Percentiles rank a stretch among this genome's conserved stretches.
Evolutionary conservation across 53 echinoderm and acorn worm species (phyloP).

Genomic region (Luidia sarsii): DNA sequence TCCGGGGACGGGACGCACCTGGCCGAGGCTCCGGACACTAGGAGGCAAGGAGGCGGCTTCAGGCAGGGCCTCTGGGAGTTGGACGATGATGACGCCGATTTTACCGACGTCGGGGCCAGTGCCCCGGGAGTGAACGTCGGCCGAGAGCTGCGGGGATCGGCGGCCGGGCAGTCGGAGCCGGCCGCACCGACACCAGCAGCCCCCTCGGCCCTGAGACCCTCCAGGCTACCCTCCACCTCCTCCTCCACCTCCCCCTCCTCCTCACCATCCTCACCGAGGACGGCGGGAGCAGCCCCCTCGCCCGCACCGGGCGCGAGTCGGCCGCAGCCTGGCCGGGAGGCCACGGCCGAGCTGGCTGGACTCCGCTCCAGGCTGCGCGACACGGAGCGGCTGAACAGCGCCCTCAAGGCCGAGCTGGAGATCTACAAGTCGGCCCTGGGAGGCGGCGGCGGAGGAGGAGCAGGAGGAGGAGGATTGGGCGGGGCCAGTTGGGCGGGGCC

Average conservation of each 20-base stretch:
- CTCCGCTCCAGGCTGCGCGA: slow-evolving; percentile 67
- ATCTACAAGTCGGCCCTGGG: slow-evolving; percentile 65
- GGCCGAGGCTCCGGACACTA: slow-evolving; percentile 1
- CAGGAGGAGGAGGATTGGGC: no score
- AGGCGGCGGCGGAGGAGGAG: not conserved
- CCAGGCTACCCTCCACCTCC: not conserved
- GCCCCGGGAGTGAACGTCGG: not conserved
- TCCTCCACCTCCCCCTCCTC: slow-evolving; percentile 14
- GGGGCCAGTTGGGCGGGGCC: slow-evolving; percentile 77
- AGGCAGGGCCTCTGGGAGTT: slow-evolving; percentile 31
- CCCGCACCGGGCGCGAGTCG: no score
- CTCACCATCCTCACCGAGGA: no score
- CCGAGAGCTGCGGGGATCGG: slow-evolving; percentile 11
- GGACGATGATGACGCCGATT: slow-evolving; percentile 27
- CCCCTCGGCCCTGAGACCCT: slow-evolving; percentile 3
- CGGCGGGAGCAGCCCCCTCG: not conserved
- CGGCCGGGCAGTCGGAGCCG: slow-evolving; percentile 26
- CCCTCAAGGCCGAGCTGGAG: slow-evolving; percentile 74
- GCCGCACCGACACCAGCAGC: slow-evolving; percentile 8
- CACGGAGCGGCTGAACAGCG: slow-evolving; percentile 55
- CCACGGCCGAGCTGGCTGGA: slow-evolving; percentile 37
- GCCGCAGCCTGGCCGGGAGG: not conserved
- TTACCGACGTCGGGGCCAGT: slow-evolving; percentile 31
- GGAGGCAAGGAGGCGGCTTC: not conserved
- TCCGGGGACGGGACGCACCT: slow-evolving; percentile 1